phyloP scores from a whole-genome alignment of 2,113 vertebrate genomes.

The Aix galericulata region DNA sequence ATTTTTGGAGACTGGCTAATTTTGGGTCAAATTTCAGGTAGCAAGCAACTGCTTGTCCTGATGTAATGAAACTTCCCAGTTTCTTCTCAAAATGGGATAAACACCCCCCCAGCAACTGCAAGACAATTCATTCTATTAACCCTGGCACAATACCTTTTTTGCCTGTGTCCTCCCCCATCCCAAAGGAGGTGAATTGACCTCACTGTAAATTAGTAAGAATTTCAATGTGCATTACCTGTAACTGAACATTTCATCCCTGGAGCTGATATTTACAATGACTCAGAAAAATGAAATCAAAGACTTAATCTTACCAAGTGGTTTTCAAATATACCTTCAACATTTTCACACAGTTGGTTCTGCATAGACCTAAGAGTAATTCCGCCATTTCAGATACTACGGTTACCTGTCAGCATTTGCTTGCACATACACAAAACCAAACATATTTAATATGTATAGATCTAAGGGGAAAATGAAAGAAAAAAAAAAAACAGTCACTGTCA shows the following conservation, averaged over 20 bases:
- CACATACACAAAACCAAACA: background rate
- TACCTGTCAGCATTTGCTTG: background rate
- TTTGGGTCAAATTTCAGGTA: background rate
- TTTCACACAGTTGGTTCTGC: background rate
- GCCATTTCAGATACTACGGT: background rate
- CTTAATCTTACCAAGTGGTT: background rate
- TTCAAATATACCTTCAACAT: background rate
- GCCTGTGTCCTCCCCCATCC: background rate
- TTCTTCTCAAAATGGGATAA: background rate
- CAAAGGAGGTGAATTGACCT: background rate
- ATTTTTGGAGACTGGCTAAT: background rate
- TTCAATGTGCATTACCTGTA: background rate
- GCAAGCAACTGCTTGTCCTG: background rate
- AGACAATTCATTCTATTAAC: background rate
- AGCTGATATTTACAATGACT: background rate
- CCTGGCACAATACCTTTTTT: background rate
- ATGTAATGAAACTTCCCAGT: background rate
- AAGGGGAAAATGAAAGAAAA: background rate
- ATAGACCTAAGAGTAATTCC: background rate
- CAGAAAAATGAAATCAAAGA: background rate
- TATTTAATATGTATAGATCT: conserved; percentile 15
- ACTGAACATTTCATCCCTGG: background rate
- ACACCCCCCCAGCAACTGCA: background rate
- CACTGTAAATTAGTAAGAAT: background rate
- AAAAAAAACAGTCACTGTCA: background rate